Conservation (phyloP, 2,113 vertebrate genomes). For the Osmerus eperlanus region DNA sequence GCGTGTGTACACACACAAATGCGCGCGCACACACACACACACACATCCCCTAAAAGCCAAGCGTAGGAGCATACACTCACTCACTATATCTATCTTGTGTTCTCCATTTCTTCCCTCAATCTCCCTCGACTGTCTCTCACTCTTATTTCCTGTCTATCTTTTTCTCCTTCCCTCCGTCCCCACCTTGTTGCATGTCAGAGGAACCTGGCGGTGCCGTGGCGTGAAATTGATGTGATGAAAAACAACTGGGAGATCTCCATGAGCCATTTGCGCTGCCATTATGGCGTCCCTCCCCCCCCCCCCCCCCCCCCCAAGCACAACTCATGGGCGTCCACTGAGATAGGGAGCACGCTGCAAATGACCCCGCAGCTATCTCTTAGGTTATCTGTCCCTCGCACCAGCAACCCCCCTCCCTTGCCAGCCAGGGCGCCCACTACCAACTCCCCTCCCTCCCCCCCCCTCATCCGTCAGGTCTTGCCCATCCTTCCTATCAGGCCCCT, state of each 20-base stretch:
- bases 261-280: slow-evolving; percentile 66
- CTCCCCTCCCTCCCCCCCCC: slow-evolving; percentile 21
- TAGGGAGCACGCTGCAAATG: slow-evolving; percentile 66
- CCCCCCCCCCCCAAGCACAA: slow-evolving; percentile 43
- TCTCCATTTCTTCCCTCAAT: slow-evolving; percentile 1
- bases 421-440: slow-evolving; percentile 18
- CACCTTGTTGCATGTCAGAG: slow-evolving; percentile 49
- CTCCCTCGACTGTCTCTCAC: not conserved
- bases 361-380: slow-evolving; percentile 60
- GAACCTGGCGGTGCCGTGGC: slow-evolving; percentile 46
- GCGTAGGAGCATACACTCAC: slow-evolving; percentile 16
- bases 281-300: slow-evolving; percentile 47
- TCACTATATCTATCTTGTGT: not conserved
- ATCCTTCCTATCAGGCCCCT: too few species aligned
- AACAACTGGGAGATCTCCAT: slow-evolving; percentile 71
- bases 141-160: slow-evolving; percentile 11
- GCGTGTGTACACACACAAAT: not conserved
- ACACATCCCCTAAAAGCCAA: slow-evolving; percentile 10
- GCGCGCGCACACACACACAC: not conserved
- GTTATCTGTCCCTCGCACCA: slow-evolving; percentile 59
- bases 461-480: not conserved
- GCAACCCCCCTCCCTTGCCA: slow-evolving; percentile 36
- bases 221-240: slow-evolving; percentile 73
- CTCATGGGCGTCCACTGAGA: slow-evolving; percentile 53
- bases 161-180: slow-evolving; percentile 10